Base-by-base conservation (phyloP, 1,140 invertebrate genomes). In the Temnothorax curvispinosus region DNA sequence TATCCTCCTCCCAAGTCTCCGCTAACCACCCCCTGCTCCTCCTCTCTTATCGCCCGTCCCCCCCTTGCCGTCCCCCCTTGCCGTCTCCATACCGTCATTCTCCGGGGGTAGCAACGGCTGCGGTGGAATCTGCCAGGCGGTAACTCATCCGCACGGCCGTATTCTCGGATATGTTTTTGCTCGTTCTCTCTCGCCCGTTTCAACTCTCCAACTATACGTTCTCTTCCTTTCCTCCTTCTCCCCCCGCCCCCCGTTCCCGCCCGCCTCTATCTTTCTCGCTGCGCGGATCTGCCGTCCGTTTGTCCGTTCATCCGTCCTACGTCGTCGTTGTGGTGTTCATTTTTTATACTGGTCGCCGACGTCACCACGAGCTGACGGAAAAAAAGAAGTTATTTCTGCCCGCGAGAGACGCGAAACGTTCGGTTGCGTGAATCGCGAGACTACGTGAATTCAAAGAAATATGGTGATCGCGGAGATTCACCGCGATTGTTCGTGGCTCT, bases 101-200 rank as follows among this genome's bases (percentile, higher is more conserved):
- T 56, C 41, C 82, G 72, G 89, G 87, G 85, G 88, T 87, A 88
- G 85, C 87, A 78, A 87, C 88, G 85, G 90, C 84, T 90, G 91
- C 91, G 90, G 92, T 91, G 90, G 91, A 94, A 94, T 94, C 93
- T 93, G 92, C 92, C 92, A 88, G 91, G 88, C 91, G 92, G 92
- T 94, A 94, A 94, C 92, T 95, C 93, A 95, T 95, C 91, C 93
- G 87, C 88, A 91, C 90, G 89, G 89, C 81, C 86, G 87, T 90
- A 92, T 92, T 91, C 89, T 91, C 91, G 91, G 89, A 92, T 93
- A 90, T 80, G 84, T 93, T 93, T 93, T 92, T 85, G 50, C 85
- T 62, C 72, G 27, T 82, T 58, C 58, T 72, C 71, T 72, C 56
- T 54, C 62, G 41, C 62, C 64, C 72, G 76, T 69, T 80, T 78